Evolutionary conservation across 1,140 invertebrate genomes (phyloP).

Genomic region (Cheumatopsyche charites): DNA sequence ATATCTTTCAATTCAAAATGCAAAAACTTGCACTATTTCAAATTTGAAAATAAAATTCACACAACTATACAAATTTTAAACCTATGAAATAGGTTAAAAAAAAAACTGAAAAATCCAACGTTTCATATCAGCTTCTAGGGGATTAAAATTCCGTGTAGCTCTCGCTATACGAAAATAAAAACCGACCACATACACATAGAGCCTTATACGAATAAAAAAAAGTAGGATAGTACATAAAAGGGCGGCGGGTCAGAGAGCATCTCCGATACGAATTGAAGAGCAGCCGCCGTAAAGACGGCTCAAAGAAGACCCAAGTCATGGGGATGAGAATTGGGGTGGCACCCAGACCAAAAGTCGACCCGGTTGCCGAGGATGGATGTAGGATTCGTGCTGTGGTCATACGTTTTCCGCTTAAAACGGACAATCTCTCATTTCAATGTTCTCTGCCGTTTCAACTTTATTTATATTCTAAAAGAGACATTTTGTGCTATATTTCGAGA

Average conservation of each 20-base stretch:
- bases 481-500: too few species aligned
- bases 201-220: neutral
- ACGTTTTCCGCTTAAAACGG: too few species aligned
- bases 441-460: too few species aligned
- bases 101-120: neutral
- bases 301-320: constrained; percentile 1
- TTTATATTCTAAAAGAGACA: too few species aligned
- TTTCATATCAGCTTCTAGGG: neutral
- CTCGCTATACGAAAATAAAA: neutral
- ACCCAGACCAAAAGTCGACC: neutral
- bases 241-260: constrained; percentile 9
- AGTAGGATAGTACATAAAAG: neutral
- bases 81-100: too few species aligned
- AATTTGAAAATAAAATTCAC: too few species aligned
- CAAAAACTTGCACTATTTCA: too few species aligned
- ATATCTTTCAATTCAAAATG: too few species aligned
- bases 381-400: too few species aligned
- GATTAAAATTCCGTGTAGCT: neutral
- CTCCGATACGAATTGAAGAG: constrained; percentile 33
- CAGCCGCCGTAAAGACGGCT: constrained; percentile 22
- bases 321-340: neutral
- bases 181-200: neutral
- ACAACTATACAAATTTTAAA: too few species aligned
- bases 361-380: neutral
- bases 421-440: too few species aligned